Evolutionary conservation across 2,888 invertebrate species (phyloP).

Genomic region (Parnassius smintheus): DNA sequence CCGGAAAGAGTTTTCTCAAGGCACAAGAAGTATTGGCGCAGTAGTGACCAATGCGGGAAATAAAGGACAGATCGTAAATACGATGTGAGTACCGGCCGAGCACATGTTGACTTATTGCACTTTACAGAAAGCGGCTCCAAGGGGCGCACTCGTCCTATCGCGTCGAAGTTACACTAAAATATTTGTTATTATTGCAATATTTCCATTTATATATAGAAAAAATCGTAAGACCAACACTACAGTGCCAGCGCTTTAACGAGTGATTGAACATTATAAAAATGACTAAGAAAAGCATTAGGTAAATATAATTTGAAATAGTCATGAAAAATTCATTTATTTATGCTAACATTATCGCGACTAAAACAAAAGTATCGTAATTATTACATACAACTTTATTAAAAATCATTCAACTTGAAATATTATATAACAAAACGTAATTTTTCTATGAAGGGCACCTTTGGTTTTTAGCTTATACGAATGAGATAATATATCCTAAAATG

Average conservation of each 20-base stretch:
- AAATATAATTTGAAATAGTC: slow-evolving; percentile 81
- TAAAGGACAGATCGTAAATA: slow-evolving; percentile 29
- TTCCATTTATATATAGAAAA: slow-evolving; percentile 64
- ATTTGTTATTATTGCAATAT: slow-evolving; percentile 59
- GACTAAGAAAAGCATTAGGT: slow-evolving; percentile 76
- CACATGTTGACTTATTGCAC: slow-evolving; percentile 54
- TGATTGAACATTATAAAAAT: slow-evolving; percentile 76
- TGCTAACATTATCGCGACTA: slow-evolving; percentile 76
- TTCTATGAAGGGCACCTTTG: slow-evolving; percentile 91
- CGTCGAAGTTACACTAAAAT: slow-evolving; percentile 42
- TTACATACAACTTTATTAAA: slow-evolving; percentile 77
- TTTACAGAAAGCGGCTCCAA: slow-evolving; percentile 47
- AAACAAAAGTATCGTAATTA: slow-evolving; percentile 76
- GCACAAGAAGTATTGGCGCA: slow-evolving; percentile 72
- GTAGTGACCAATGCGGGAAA: slow-evolving; percentile 39
- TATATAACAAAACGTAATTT: slow-evolving; percentile 80
- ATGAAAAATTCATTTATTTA: slow-evolving; percentile 74
- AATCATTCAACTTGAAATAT: slow-evolving; percentile 79
- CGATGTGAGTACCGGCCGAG: slow-evolving; percentile 48
- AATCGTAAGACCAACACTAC: slow-evolving; percentile 77
- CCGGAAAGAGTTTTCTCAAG: slow-evolving; percentile 51
- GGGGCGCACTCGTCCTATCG: slow-evolving; percentile 45
- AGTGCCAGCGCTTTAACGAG: slow-evolving; percentile 80
- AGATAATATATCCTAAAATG: slow-evolving; percentile 79
- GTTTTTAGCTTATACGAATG: slow-evolving; percentile 88